Percentiles rank a stretch among this genome's conserved stretches.
These are phyloP conservation scores for Coregonus clupeaformis DNA, from an alignment of 2,113 vertebrate species.

Conservation along the genomic window DNA sequence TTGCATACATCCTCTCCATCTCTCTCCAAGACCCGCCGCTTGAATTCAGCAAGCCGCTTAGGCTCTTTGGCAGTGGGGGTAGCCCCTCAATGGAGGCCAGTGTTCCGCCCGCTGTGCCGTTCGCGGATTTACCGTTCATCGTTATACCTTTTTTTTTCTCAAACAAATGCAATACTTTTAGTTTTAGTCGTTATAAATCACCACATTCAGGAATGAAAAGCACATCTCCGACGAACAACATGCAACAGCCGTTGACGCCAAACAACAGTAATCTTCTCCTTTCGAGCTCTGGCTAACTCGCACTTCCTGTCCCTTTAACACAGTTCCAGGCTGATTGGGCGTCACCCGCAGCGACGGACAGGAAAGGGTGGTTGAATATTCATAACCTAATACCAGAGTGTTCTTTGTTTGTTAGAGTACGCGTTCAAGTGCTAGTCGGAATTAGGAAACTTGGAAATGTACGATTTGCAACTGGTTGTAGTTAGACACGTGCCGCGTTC, in stretches of 20 bases:
- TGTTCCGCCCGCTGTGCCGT: slow-evolving; percentile 65
- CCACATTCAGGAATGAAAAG: neutral
- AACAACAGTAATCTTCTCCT: slow-evolving; percentile 22
- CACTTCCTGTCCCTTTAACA: slow-evolving; percentile 71
- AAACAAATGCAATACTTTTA: neutral
- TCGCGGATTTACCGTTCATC: slow-evolving; percentile 77
- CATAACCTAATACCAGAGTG: slow-evolving; percentile 15
- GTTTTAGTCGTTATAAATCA: neutral
- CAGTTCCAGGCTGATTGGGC: slow-evolving; percentile 57
- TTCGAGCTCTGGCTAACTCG: slow-evolving; percentile 21
- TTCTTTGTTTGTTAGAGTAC: no score
- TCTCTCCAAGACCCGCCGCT: slow-evolving; percentile 93
- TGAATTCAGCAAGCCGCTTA: slow-evolving; percentile 93
- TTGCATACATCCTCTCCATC: slow-evolving; percentile 92
- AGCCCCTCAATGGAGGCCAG: slow-evolving; percentile 84
- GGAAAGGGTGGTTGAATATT: slow-evolving; percentile 36
- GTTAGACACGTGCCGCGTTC: no score
- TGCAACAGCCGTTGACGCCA: slow-evolving; percentile 32
- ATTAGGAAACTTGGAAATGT: no score
- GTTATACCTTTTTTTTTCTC: neutral
- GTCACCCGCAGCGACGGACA: slow-evolving; percentile 48
- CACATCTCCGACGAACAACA: slow-evolving; percentile 6
- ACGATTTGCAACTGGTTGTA: no score
- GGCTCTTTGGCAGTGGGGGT: slow-evolving; percentile 93
- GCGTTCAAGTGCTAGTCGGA: no score